A percentile compares a stretch with the other conserved stretches of the same genome.
Conservation (phyloP, 2,113 vertebrate species). For the Phyllostomus discolor region DNA sequence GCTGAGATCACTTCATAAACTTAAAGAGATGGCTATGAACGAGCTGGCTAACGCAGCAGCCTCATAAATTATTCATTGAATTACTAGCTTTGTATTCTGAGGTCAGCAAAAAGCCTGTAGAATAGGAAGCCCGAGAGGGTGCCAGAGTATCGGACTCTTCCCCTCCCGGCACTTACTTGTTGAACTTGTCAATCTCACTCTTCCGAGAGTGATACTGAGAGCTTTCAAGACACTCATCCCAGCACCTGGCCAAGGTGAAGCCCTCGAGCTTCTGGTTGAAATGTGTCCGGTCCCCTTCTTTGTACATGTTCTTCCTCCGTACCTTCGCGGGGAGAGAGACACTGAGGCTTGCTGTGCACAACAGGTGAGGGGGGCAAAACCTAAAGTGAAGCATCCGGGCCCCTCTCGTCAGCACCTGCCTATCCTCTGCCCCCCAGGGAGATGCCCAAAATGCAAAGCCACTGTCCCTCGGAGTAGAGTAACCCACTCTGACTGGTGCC, state of each 20-base stretch:
- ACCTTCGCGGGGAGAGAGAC: slow-evolving; percentile 82
- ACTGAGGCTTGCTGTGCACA: background rate
- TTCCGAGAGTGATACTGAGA: slow-evolving; percentile 81
- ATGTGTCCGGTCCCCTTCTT: slow-evolving; percentile 90
- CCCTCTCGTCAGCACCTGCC: background rate
- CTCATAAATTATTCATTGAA: background rate
- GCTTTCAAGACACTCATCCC: slow-evolving; percentile 90
- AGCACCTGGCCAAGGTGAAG: slow-evolving; percentile 88
- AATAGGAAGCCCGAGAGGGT: background rate
- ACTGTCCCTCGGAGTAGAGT: too few relatives aligned
- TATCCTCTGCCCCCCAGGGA: background rate
- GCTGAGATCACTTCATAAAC: background rate
- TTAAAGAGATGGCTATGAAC: background rate
- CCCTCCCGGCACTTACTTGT: slow-evolving; percentile 80
- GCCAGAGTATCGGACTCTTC: rapidly evolving
- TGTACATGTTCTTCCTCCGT: slow-evolving; percentile 88
- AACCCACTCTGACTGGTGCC: background rate
- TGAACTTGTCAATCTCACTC: slow-evolving; percentile 85
- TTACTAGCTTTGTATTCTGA: background rate
- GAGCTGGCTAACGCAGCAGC: background rate
- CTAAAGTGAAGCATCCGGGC: background rate
- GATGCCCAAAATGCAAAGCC: background rate
- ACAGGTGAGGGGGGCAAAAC: background rate
- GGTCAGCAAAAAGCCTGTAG: background rate
- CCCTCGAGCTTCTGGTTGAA: slow-evolving; percentile 91